These are phyloP conservation scores for Morpho deidamia DNA, from an alignment of 2,888 invertebrate genomes.

Conservation along the genomic window DNA sequence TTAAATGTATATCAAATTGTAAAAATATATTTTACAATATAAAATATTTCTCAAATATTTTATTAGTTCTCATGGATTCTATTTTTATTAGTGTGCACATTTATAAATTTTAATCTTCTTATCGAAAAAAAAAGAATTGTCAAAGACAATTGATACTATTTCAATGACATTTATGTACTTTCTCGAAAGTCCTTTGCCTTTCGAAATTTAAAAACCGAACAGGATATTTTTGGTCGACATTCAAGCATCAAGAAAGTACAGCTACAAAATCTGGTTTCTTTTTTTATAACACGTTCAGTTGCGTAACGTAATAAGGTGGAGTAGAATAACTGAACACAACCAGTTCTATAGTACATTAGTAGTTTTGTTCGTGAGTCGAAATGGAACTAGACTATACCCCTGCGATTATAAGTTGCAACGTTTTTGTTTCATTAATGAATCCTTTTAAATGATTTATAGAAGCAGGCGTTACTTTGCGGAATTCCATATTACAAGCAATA, in stretches of 20 bases:
- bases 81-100: too few relatives aligned
- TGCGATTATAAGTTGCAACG: conserved; percentile 15
- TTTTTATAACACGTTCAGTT: conserved; percentile 44
- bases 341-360: conserved; percentile 32
- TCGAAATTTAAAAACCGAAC: not conserved
- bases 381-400: conserved; percentile 32
- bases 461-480: too few relatives aligned
- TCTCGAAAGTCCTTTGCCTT: not conserved
- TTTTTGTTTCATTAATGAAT: not conserved
- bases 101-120: too few relatives aligned
- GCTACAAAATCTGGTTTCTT: conserved; percentile 52
- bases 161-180: conserved; percentile 1
- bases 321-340: conserved; percentile 32
- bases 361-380: conserved; percentile 31
- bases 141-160: not conserved
- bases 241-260: conserved; percentile 44
- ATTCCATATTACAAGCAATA: too few relatives aligned
- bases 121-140: not conserved
- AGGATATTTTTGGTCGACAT: conserved; percentile 24
- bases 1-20: too few relatives aligned
- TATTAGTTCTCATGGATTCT: too few relatives aligned
- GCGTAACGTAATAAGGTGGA: conserved; percentile 44
- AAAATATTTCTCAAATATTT: too few relatives aligned
- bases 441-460: too few relatives aligned
- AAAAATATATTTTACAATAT: too few relatives aligned